Evolutionary conservation across 2,113 vertebrate species (phyloP).

Genomic region (Shinisaurus crocodilurus): DNA sequence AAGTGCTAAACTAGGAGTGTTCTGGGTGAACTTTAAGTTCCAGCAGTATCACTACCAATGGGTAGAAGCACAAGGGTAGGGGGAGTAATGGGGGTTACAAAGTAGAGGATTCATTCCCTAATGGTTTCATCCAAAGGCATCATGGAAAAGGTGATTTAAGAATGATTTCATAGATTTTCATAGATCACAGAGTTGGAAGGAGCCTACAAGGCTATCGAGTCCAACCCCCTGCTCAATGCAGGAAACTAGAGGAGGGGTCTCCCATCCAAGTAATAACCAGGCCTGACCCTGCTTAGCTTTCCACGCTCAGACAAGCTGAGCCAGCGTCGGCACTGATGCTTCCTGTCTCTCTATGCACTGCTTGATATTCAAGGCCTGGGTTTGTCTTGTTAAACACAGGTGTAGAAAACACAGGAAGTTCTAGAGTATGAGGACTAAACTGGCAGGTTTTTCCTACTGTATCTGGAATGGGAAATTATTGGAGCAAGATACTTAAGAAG

Average conservation of each 20-base stretch:
- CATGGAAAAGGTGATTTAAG: too few species aligned
- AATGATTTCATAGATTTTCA: too few species aligned
- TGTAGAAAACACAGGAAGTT: not conserved
- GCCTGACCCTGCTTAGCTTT: too few species aligned
- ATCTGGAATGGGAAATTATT: not conserved
- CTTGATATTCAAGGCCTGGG: not conserved
- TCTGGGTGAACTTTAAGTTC: not conserved
- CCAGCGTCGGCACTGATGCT: too few species aligned
- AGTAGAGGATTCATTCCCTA: not conserved
- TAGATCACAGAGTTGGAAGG: too few species aligned
- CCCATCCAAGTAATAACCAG: too few species aligned
- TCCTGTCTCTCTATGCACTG: not conserved
- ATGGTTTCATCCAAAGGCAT: not conserved
- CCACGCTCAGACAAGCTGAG: too few species aligned
- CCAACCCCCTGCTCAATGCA: too few species aligned
- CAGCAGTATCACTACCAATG: not conserved
- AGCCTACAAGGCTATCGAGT: too few species aligned
- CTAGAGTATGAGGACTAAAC: not conserved
- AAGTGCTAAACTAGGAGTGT: not conserved
- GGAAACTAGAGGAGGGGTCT: too few species aligned
- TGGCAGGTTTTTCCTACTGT: not conserved
- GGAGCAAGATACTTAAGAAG: not conserved
- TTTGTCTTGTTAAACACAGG: not conserved
- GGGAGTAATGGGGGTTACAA: not conserved
- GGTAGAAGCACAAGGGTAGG: not conserved